Base-by-base conservation (phyloP, 2,113 vertebrate genomes). In the Cyanocitta stelleri region DNA sequence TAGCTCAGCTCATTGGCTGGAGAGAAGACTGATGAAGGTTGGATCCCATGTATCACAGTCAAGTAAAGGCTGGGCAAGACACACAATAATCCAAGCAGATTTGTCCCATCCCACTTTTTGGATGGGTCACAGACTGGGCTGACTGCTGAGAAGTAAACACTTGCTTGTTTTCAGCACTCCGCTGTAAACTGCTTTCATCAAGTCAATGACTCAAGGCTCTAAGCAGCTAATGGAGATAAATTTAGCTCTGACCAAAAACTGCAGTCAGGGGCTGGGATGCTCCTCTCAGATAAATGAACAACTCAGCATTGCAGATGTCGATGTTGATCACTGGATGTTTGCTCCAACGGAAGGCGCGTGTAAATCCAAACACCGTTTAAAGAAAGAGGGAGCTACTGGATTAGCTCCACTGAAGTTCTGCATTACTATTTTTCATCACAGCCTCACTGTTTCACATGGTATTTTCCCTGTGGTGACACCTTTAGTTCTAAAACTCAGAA, bases 381-480 rank as follows among this genome's bases (percentile, higher is more conserved):
- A 68, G 67, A 78, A 68, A 79, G 59, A 80, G 9, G 19, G 35
- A 59, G 33, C 6, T 35, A 19, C 13, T n/a, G 41, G 17, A 48
- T 48, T 41, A 27, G 8, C n/a, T 32, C 58, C 17, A 3, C 3
- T 39, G 54, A 71, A 95, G 27, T 16, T 35, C 59, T 61, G 32
- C 13, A 10, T 26, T 27, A 20, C 7, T 12, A 3, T n/a, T 77
- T 88, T 90, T 44, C 59, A 41, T 56, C 46, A 33, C 51, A 62
- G 10, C 12, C n/a, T 75, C 1, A 0, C 11, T 44, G 30, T 72
- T 96, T 77, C 23, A 54, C 15, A 3, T 0, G 0, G 13, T 35
- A 14, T 14, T 52, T 71, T 63, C 39, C 52, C 61, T 61, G 22
- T 21, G 35, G 33, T 0, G 3, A 52, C 37, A 58, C 21, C 33